These are phyloP conservation scores for Cyrtorhinus lividipennis DNA, from an alignment of 1,140 invertebrate species.

Conservation along the genomic window DNA sequence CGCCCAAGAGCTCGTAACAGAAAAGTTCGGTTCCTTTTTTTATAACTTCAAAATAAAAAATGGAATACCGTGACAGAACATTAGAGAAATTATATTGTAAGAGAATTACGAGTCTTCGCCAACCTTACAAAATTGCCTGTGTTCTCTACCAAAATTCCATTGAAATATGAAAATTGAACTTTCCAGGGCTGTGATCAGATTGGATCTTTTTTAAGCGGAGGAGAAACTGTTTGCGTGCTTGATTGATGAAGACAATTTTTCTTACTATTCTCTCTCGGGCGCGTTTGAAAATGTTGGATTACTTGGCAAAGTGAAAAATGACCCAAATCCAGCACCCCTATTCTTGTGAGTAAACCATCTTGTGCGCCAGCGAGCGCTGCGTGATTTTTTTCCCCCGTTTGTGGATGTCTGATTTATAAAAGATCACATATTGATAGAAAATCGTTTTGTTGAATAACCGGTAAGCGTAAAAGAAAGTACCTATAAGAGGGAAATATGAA, in stretches of 20 bases:
- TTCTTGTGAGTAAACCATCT: no score
- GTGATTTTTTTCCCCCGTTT: no score
- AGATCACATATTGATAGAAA: no score
- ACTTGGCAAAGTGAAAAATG: background rate
- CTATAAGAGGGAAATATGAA: no score
- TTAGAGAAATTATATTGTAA: no score
- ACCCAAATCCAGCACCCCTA: background rate
- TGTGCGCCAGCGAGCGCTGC: no score
- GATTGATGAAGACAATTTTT: background rate
- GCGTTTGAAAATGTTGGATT: background rate
- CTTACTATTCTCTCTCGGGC: background rate
- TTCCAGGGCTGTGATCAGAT: background rate
- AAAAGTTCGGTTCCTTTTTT: background rate
- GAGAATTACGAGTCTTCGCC: no score
- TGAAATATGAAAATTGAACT: background rate
- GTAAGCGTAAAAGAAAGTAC: no score
- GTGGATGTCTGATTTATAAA: no score
- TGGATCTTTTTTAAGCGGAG: background rate
- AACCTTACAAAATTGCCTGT: background rate
- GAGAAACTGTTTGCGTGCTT: background rate
- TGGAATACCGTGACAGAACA: background rate
- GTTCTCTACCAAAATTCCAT: no score
- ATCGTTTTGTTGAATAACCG: no score
- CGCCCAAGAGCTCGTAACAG: background rate
- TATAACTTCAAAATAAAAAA: background rate